phyloP scores from a whole-genome alignment of 2,888 invertebrate genomes.

The Cabera pusaria region DNA sequence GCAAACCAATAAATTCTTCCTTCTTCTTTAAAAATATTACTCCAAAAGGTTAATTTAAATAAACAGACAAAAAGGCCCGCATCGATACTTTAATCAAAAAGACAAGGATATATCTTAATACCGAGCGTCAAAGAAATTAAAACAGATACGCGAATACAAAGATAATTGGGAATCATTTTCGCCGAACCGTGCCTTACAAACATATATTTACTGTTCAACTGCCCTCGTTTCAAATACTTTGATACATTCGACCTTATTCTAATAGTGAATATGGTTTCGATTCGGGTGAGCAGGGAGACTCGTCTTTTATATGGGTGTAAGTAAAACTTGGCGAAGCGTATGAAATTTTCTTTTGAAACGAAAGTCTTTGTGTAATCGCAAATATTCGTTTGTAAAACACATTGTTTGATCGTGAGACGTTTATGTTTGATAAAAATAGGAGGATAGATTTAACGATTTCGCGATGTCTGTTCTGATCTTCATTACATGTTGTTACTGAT shows the following conservation, averaged over 20 bases:
- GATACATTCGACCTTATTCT: conserved; percentile 1
- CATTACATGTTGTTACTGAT: no score
- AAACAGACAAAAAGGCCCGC: conserved; percentile 16
- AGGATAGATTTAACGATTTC: not conserved
- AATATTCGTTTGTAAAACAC: conserved; percentile 21
- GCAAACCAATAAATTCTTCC: no score
- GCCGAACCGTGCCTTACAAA: conserved; percentile 28
- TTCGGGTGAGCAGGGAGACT: not conserved
- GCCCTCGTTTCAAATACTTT: not conserved
- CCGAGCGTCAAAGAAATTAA: conserved; percentile 41
- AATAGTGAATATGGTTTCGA: not conserved
- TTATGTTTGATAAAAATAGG: conserved; percentile 7
- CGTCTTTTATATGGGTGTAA: conserved; percentile 4
- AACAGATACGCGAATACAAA: conserved; percentile 35
- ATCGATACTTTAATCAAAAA: conserved; percentile 17
- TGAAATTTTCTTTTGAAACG: conserved; percentile 21
- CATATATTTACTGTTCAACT: not conserved
- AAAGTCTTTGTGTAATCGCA: conserved; percentile 23
- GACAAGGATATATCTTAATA: conserved; percentile 19
- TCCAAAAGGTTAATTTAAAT: conserved; percentile 7
- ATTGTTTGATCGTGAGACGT: conserved; percentile 19
- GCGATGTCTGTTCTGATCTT: conserved; percentile 2
- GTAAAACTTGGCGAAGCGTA: conserved; percentile 15
- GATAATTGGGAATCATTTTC: conserved; percentile 46
- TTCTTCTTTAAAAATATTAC: not conserved